Evolutionary conservation across 2,888 invertebrate genomes (phyloP).

Genomic region (Conistra vaccinii): DNA sequence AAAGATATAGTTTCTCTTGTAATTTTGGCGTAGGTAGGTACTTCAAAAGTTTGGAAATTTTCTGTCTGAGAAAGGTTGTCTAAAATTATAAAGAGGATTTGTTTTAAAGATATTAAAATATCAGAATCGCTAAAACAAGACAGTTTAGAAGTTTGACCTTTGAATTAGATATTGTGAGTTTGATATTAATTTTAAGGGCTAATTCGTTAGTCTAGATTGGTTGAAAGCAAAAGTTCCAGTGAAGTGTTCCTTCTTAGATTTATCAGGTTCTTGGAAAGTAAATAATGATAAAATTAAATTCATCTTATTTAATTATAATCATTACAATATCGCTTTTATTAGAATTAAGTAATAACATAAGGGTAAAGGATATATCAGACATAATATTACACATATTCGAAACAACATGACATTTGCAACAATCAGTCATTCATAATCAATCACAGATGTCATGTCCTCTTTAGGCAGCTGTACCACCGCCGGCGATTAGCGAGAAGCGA

Average conservation of each 20-base stretch:
- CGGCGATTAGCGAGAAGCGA: background rate
- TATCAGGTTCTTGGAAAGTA: background rate
- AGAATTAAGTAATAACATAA: background rate
- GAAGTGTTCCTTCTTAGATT: background rate
- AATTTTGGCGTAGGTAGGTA: conserved; percentile 20
- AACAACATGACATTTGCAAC: conserved; percentile 1
- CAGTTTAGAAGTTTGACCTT: conserved; percentile 24
- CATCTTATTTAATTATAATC: background rate
- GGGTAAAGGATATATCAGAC: background rate
- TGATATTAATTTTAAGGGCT: conserved; percentile 2
- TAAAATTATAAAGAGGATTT: conserved; percentile 32
- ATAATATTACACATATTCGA: background rate
- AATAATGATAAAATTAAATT: background rate
- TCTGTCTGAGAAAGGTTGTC: conserved; percentile 5
- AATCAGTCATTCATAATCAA: conserved; percentile 16
- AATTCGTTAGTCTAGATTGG: conserved; percentile 17
- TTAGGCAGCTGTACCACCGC: background rate
- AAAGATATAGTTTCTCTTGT: conserved; percentile 37
- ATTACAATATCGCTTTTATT: background rate
- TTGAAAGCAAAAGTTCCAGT: background rate
- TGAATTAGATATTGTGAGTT: conserved; percentile 7
- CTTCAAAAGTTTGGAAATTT: conserved; percentile 37
- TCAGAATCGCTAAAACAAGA: conserved; percentile 24
- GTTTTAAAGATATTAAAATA: conserved; percentile 44
- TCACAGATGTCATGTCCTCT: conserved; percentile 13